These are phyloP conservation scores for Brienomyrus longianalis DNA, from an alignment of 2,113 vertebrate species.

Conservation along the genomic window DNA sequence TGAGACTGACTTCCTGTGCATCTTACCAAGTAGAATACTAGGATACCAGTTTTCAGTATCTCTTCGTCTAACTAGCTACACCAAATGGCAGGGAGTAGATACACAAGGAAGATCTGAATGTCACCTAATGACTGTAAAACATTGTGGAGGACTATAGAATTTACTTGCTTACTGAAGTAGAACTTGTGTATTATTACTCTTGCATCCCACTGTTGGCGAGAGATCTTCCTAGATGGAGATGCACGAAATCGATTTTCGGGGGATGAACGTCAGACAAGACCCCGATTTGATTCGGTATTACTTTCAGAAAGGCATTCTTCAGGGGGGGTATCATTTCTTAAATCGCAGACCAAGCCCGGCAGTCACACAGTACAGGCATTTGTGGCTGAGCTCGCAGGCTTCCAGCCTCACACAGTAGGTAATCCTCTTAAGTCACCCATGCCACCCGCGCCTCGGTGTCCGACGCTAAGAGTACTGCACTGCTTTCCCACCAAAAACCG, in stretches of 20 bases:
- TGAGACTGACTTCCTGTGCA: slow-evolving; percentile 2
- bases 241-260: background rate
- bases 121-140: background rate
- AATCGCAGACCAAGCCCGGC: background rate
- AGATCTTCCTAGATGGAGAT: background rate
- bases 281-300: background rate
- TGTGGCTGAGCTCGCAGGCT: background rate
- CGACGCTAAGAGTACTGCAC: background rate
- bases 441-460: background rate
- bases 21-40: background rate
- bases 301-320: background rate
- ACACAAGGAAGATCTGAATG: background rate
- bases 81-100: background rate
- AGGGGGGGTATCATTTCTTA: background rate
- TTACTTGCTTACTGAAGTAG: background rate
- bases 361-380: background rate
- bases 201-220: too few species aligned
- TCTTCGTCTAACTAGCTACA: background rate
- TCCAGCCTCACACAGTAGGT: background rate
- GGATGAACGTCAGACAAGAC: background rate
- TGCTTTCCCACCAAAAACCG: background rate
- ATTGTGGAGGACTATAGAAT: too few species aligned
- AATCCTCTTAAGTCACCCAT: background rate
- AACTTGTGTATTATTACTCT: background rate
- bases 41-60: too few species aligned